Percentiles rank a stretch among this genome's conserved stretches.
Conservation (phyloP, 2,888 invertebrate genomes). For the Dione juno region DNA sequence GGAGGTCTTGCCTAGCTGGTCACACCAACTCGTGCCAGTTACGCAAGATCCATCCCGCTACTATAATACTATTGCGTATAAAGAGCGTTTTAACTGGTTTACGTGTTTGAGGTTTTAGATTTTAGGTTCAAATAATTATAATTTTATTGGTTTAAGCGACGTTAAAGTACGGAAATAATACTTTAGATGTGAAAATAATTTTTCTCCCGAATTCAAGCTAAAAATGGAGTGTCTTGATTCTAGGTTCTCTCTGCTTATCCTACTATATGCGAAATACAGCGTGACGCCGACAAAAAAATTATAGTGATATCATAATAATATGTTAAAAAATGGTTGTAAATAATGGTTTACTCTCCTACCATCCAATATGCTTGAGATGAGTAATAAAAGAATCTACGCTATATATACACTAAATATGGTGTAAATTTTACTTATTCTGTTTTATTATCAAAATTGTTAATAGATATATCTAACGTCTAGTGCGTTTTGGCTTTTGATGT, state of each 20-base stretch:
- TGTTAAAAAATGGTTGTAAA: too few relatives aligned
- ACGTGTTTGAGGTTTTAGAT: slow-evolving; percentile 16
- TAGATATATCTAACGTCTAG: not conserved
- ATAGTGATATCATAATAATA: too few relatives aligned
- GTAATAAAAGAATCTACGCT: too few relatives aligned
- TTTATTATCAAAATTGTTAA: not conserved
- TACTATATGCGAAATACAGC: too few relatives aligned
- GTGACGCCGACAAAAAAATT: too few relatives aligned
- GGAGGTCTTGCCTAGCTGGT: slow-evolving; percentile 59
- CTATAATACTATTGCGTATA: slow-evolving; percentile 55
- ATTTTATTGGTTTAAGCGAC: not conserved
- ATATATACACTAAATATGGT: too few relatives aligned
- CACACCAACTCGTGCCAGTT: slow-evolving; percentile 55
- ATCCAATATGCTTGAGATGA: too few relatives aligned
- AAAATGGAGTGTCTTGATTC: too few relatives aligned
- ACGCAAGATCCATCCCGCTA: slow-evolving; percentile 56
- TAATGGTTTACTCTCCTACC: too few relatives aligned
- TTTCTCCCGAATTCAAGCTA: too few relatives aligned
- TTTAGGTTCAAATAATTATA: not conserved
- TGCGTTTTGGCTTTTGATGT: not conserved
- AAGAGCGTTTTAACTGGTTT: slow-evolving; percentile 46
- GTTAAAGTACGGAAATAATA: not conserved
- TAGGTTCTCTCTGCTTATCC: too few relatives aligned
- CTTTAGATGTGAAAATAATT: not conserved
- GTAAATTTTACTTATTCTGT: not conserved